Conservation (phyloP, 2,888 invertebrate species). For the Eristalis intricaria region DNA sequence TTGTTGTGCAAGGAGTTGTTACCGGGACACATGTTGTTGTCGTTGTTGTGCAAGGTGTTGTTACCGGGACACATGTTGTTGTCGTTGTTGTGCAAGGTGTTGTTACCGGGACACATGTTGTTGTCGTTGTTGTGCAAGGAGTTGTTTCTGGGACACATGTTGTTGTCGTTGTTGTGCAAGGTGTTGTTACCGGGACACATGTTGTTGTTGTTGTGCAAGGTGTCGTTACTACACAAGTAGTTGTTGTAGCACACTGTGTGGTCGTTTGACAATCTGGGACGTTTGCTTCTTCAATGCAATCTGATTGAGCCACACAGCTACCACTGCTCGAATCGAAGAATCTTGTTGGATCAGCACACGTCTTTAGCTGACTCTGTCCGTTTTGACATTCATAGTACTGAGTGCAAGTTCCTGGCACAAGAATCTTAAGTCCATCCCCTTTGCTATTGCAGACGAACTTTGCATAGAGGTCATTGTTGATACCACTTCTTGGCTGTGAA, state of each 20-base stretch:
- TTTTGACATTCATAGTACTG: constrained; percentile 77
- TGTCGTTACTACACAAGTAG: not conserved
- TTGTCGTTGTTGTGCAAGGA: not conserved
- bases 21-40: not conserved
- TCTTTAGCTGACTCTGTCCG: constrained; percentile 72
- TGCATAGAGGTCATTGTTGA: constrained; percentile 75
- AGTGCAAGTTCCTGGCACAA: constrained; percentile 79
- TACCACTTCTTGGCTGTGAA: constrained; percentile 35
- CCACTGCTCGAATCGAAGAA: constrained; percentile 74
- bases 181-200: not conserved
- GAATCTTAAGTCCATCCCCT: constrained; percentile 75
- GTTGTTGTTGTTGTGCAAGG: not conserved
- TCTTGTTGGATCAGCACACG: constrained; percentile 72
- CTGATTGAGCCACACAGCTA: constrained; percentile 76
- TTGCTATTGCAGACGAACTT: constrained; percentile 76
- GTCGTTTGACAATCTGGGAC: not conserved
- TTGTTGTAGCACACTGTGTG: not conserved
- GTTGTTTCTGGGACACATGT: not conserved
- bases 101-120: not conserved
- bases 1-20: constrained; percentile 1
- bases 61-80: not conserved
- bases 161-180: not conserved
- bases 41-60: not conserved
- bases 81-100: not conserved
- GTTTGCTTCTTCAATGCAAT: constrained; percentile 73